Evolutionary conservation across 2,797 vertebrate genomes (phyloP).

Genomic region (Sitta carolinensis): DNA sequence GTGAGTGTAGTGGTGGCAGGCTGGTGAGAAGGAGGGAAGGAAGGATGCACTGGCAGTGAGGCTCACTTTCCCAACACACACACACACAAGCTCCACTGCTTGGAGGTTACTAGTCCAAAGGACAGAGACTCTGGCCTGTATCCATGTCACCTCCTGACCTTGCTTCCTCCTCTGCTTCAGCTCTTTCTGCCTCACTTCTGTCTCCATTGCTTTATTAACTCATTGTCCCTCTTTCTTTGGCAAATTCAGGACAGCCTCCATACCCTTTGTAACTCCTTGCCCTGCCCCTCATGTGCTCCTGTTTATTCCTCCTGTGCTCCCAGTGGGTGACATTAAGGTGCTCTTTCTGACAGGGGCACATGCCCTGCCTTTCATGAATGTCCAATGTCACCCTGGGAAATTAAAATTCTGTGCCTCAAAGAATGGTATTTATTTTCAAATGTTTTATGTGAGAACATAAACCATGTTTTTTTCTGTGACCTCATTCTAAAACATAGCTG

Average conservation of each 20-base stretch:
- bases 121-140: background rate
- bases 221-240: background rate
- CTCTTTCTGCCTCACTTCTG: background rate
- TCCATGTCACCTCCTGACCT: conserved; percentile 9
- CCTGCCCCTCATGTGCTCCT: rapidly evolving
- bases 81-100: background rate
- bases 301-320: background rate
- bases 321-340: background rate
- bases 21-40: background rate
- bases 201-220: background rate
- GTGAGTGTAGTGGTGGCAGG: background rate
- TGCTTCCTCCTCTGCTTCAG: background rate
- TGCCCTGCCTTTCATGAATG: background rate
- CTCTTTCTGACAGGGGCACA: background rate
- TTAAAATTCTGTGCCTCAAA: conserved; percentile 35
- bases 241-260: background rate
- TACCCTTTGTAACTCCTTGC: background rate
- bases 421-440: conserved; percentile 14
- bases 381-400: background rate
- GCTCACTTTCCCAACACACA: background rate
- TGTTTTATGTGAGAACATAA: conserved; percentile 50
- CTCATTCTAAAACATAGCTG: conserved; percentile 49
- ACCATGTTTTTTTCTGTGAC: conserved; percentile 52
- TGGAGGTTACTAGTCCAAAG: background rate
- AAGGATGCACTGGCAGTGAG: background rate